Percentiles rank a stretch among this genome's conserved stretches.
Evolutionary conservation across 2,797 vertebrate genomes (phyloP).

Genomic region (Peromyscus attwateri): DNA sequence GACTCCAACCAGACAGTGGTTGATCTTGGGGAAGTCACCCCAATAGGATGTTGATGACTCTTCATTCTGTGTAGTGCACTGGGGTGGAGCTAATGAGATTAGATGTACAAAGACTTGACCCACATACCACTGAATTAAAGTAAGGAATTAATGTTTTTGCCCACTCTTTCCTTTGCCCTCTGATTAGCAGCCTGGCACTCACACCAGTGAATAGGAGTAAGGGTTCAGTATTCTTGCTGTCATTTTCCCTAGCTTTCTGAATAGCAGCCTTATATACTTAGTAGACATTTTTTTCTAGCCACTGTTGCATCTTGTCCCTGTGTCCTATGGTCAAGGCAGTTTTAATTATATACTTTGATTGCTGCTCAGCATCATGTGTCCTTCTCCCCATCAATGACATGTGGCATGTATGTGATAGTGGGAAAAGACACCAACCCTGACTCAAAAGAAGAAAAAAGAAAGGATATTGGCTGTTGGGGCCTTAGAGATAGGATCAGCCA

Average conservation of each 20-base stretch:
- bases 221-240: neutral
- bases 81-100: neutral
- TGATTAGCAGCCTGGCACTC: neutral
- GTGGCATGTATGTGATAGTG: neutral
- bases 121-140: too few relatives aligned
- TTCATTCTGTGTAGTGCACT: neutral
- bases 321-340: slow-evolving; percentile 27
- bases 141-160: neutral
- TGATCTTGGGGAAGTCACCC: neutral
- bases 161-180: too few relatives aligned
- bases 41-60: neutral
- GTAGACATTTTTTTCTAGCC: neutral
- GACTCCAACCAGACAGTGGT: fast-evolving
- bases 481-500: neutral
- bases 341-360: neutral
- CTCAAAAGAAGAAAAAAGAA: neutral
- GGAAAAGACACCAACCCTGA: slow-evolving; percentile 14
- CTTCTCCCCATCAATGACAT: neutral
- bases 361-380: neutral
- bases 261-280: neutral
- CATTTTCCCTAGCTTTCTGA: neutral
- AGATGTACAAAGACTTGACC: neutral
- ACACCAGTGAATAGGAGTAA: neutral
- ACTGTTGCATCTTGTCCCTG: slow-evolving; percentile 23
- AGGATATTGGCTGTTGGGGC: neutral